Conservation (phyloP, 2,888 invertebrate species). For the Drymonia ruficornis region DNA sequence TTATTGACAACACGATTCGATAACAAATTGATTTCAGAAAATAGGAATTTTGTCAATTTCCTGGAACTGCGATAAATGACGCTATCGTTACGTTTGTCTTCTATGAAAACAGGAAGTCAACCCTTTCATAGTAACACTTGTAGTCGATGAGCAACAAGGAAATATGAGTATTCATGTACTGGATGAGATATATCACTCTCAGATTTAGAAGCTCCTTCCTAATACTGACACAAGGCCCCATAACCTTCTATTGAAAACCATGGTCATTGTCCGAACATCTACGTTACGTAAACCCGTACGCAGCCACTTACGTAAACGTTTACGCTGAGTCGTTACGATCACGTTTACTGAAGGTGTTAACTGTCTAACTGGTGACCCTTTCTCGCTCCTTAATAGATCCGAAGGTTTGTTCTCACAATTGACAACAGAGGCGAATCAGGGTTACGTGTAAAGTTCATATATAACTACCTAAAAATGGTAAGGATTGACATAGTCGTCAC, state of each 20-base stretch:
- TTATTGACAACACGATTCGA: background rate
- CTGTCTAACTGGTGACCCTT: slow-evolving; percentile 8
- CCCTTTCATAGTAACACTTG: no score
- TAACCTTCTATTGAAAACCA: slow-evolving; percentile 31
- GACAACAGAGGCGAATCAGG: slow-evolving; percentile 19
- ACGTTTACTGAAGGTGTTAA: slow-evolving; percentile 31
- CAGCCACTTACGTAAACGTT: slow-evolving; percentile 28
- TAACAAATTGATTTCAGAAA: background rate
- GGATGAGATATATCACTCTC: background rate
- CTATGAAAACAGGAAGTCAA: no score
- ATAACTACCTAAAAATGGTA: no score
- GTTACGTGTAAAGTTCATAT: no score
- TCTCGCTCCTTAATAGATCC: slow-evolving; percentile 12
- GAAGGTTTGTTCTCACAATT: slow-evolving; percentile 17
- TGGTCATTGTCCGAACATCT: slow-evolving; percentile 39
- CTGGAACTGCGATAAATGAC: no score
- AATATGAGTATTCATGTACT: no score
- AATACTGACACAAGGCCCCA: background rate
- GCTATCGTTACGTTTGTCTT: no score
- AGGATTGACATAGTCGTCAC: no score
- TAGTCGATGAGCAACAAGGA: no score
- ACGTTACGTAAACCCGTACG: slow-evolving; percentile 34
- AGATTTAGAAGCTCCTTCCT: background rate
- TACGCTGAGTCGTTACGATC: slow-evolving; percentile 18
- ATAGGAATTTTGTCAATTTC: background rate